Base-by-base conservation (phyloP, 2,888 invertebrate genomes). In the Magallana nippona region DNA sequence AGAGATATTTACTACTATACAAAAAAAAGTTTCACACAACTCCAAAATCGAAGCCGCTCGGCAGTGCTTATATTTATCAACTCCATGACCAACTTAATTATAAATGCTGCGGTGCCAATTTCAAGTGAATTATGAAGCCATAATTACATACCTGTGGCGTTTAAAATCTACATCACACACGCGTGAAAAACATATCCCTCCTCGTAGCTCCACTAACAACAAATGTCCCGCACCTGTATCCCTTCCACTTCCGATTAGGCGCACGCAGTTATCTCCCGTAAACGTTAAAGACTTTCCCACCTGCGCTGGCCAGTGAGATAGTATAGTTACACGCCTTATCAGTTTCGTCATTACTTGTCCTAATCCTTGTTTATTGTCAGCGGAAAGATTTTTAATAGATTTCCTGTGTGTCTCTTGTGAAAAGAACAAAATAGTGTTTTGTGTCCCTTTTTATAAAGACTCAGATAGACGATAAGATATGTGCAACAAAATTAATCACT, bases 291-390 rank as follows among this genome's bases (percentile, higher is more conserved):
- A 71, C 71, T 71, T 71, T 71, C 71, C 71, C 71, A 71, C 71
- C 71, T 71, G 71, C 32, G 60, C 60, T 71, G 19, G 13, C 11
- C 27, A 71, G 71, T 32, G 71, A 71, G 71, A 71, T n/a, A n/a
- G 2, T 27, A 71, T 11, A 11, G n/a, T 71, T 27, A 27, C 19
- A 71, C 71, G 19, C 27, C 71, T 71, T 71, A 71, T 71, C 71
- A 71, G 71, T 27, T 71, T 71, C 22, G 71, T 71, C 71, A 71
- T 71, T 71, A 71, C 71, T 71, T 32, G 71, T 71, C 22, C 71
- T 71, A 71, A 71, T 71, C 71, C 71, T 71, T 71, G 71, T 71
- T 71, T 15, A 71, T 71, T 71, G 71, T 71, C 71, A 71, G 71
- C 32, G 71, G 2, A 71, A 32, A 71, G 71, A 71, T 71, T 71